A percentile compares a stretch with the other conserved stretches of the same genome.
These are phyloP conservation scores for Ridgeia piscesae DNA, from an alignment of 1,140 invertebrate species.

Conservation along the genomic window DNA sequence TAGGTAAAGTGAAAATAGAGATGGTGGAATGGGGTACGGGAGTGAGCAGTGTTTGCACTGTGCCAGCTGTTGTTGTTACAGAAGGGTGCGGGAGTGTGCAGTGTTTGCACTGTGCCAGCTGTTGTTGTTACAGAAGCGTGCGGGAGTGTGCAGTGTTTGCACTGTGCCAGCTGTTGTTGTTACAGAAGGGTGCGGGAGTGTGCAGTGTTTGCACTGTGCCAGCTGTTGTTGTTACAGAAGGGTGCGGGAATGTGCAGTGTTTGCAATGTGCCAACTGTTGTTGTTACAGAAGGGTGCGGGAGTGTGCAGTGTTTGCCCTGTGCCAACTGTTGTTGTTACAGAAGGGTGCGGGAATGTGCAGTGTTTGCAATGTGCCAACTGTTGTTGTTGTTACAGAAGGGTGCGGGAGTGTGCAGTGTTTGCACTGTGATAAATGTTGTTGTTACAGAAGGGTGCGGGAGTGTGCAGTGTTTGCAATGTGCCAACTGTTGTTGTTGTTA, in stretches of 20 bases:
- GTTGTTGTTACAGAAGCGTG: not conserved
- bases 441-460: too few species aligned
- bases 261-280: not conserved
- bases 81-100: not conserved
- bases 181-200: not conserved
- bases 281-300: not conserved
- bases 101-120: too few species aligned
- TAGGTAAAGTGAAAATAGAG: too few species aligned
- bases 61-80: not conserved
- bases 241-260: not conserved
- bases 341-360: not conserved
- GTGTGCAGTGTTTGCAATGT: too few species aligned
- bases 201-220: too few species aligned
- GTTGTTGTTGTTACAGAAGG: not conserved
- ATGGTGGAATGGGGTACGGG: too few species aligned
- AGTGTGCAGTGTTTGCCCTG: not conserved
- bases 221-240: not conserved
- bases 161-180: not conserved
- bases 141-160: not conserved
- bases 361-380: not conserved
- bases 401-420: not conserved
- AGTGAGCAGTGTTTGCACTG: not conserved
- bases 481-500: too few species aligned
- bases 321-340: not conserved
- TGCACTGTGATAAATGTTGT: too few species aligned